phyloP scores from a whole-genome alignment of 2,113 vertebrate genomes.

The Corythoichthys intestinalis region DNA sequence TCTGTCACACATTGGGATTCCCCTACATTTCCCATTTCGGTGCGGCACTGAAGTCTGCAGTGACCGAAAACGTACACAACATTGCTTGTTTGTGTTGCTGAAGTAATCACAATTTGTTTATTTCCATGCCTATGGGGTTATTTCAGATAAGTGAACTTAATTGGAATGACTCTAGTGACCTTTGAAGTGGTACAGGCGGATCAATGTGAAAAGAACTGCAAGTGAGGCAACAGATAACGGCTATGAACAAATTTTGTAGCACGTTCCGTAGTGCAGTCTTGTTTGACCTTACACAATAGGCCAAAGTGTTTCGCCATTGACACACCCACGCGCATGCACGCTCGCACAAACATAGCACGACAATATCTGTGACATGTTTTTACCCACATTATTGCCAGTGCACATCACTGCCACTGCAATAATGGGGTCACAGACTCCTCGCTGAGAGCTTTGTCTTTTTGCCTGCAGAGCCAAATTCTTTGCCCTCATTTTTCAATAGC shows the following conservation, averaged over 20 bases:
- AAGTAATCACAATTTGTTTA: slow-evolving; percentile 11
- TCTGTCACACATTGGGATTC: slow-evolving; percentile 54
- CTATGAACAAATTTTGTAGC: slow-evolving; percentile 22
- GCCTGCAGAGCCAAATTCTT: slow-evolving; percentile 9
- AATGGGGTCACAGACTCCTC: slow-evolving; percentile 37
- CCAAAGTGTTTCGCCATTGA: slow-evolving; percentile 26
- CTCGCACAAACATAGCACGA: neutral
- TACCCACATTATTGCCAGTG: slow-evolving; percentile 27
- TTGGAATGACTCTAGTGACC: neutral
- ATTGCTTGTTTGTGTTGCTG: slow-evolving; percentile 22
- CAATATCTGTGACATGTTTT: slow-evolving; percentile 19
- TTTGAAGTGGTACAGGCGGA: slow-evolving; percentile 5
- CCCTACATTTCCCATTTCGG: slow-evolving; percentile 45
- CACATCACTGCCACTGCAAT: slow-evolving; percentile 28
- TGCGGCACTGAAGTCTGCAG: slow-evolving; percentile 23
- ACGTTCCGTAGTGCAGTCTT: slow-evolving; percentile 26
- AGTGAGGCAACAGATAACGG: slow-evolving; percentile 7
- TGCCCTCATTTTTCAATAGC: slow-evolving; percentile 4
- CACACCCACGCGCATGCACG: slow-evolving; percentile 2
- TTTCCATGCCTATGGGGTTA: slow-evolving; percentile 9
- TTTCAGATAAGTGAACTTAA: slow-evolving; percentile 5
- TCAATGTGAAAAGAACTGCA: neutral
- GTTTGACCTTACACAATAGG: slow-evolving; percentile 40
- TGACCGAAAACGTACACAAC: slow-evolving; percentile 19
- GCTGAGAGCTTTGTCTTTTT: slow-evolving; percentile 22